Conservation (phyloP, 2,113 vertebrate species). For the Eolophus roseicapilla region DNA sequence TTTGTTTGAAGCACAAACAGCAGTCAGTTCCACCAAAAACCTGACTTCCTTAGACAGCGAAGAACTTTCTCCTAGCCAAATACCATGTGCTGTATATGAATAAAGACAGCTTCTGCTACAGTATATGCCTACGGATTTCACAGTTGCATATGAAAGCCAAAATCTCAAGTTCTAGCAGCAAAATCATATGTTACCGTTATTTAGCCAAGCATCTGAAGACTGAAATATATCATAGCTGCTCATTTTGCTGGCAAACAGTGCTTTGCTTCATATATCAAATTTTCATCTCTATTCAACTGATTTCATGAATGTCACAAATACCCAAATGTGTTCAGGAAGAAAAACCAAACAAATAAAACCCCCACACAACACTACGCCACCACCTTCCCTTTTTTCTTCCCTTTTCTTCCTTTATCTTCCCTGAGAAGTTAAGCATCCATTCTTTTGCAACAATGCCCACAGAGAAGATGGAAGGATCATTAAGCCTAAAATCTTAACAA, state of each 20-base stretch:
- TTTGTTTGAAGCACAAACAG: not conserved
- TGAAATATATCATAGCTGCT: slow-evolving; percentile 35
- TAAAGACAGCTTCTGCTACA: slow-evolving; percentile 52
- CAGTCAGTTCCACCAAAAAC: not conserved
- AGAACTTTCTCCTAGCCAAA: slow-evolving; percentile 35
- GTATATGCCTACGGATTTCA: slow-evolving; percentile 60
- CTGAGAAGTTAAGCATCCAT: not conserved
- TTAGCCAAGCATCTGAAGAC: slow-evolving; percentile 44
- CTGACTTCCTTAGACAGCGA: not conserved
- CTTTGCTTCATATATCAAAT: not conserved
- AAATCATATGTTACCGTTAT: slow-evolving; percentile 36
- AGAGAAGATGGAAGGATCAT: not conserved
- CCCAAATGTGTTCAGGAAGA: not conserved
- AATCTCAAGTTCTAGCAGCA: slow-evolving; percentile 44
- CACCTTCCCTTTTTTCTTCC: not conserved
- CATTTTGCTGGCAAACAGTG: slow-evolving; percentile 38
- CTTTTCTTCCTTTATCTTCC: not conserved
- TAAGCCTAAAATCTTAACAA: not conserved
- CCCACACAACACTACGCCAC: not conserved
- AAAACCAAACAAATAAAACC: not conserved
- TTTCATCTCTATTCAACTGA: not conserved
- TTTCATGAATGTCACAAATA: not conserved
- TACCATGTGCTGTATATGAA: slow-evolving; percentile 49
- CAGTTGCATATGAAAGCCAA: slow-evolving; percentile 43
- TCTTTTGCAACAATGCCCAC: not conserved